These are phyloP conservation scores for Rhegmatorhina hoffmannsi DNA, from an alignment of 2,113 vertebrate species.

Conservation along the genomic window DNA sequence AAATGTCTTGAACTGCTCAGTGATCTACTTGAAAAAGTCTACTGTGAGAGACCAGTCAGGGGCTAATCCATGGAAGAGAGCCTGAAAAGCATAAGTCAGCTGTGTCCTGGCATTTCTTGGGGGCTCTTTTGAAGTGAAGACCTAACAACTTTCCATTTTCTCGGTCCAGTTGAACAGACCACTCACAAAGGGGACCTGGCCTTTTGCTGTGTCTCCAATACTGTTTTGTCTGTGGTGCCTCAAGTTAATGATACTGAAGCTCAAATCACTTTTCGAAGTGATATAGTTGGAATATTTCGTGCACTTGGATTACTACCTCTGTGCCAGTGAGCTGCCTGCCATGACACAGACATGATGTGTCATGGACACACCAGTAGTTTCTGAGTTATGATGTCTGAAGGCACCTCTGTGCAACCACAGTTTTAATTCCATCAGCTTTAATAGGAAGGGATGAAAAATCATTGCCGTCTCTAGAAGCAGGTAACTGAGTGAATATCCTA, in stretches of 20 bases:
- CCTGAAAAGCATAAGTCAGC: neutral
- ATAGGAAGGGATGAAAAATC: neutral
- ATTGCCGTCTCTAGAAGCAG: neutral
- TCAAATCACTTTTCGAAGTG: neutral
- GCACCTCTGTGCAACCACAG: neutral
- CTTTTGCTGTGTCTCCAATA: neutral
- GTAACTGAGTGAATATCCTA: neutral
- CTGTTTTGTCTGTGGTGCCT: neutral
- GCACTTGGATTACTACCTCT: neutral
- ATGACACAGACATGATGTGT: neutral
- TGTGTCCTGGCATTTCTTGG: neutral
- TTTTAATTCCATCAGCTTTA: neutral
- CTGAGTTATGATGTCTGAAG: neutral
- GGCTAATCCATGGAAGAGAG: neutral
- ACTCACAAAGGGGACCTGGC: neutral
- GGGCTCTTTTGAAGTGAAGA: neutral
- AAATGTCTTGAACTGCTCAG: conserved; percentile 27
- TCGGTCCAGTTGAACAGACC: neutral
- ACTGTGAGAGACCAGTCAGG: neutral
- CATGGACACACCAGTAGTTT: neutral
- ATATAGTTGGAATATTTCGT: neutral
- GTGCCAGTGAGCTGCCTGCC: neutral
- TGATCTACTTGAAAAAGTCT: neutral
- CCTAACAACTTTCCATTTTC: neutral
- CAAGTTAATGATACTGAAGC: neutral